phyloP scores from a whole-genome alignment of 2,797 vertebrate genomes.

The Hippoglossus hippoglossus region DNA sequence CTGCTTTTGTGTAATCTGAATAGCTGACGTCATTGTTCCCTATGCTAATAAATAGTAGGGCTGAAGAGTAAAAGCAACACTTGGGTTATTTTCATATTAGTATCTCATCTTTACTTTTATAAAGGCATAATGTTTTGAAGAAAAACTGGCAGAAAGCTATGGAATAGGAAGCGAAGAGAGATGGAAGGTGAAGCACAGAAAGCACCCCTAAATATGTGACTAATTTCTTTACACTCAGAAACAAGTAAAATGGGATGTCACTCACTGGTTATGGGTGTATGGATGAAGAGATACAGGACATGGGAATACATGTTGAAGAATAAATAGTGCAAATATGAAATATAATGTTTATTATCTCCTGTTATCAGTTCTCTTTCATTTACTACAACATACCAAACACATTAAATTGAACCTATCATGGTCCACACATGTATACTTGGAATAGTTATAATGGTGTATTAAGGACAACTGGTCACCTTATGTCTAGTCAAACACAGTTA shows the following conservation, averaged over 20 bases:
- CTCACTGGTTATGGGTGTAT: no score
- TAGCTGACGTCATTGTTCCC: constrained; percentile 8
- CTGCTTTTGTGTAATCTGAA: constrained; percentile 16
- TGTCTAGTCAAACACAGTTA: no score
- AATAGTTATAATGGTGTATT: no score
- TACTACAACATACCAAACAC: background rate
- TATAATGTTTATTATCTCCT: background rate
- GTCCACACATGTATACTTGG: no score
- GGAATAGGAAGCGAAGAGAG: background rate
- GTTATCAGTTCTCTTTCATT: background rate
- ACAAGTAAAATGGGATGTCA: background rate
- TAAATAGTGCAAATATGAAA: background rate
- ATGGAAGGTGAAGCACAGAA: background rate
- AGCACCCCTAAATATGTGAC: background rate
- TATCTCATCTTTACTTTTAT: background rate
- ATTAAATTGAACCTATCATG: background rate
- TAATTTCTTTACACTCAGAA: background rate
- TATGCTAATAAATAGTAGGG: constrained; percentile 17
- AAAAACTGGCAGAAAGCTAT: no score
- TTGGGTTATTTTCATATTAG: constrained; percentile 11
- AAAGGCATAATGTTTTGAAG: background rate
- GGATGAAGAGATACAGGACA: no score
- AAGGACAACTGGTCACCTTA: no score
- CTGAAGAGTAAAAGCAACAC: constrained; percentile 12
- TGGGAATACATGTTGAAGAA: background rate